Conservation (phyloP, 2,797 vertebrate species). For the Sebastolobus altivelis region DNA sequence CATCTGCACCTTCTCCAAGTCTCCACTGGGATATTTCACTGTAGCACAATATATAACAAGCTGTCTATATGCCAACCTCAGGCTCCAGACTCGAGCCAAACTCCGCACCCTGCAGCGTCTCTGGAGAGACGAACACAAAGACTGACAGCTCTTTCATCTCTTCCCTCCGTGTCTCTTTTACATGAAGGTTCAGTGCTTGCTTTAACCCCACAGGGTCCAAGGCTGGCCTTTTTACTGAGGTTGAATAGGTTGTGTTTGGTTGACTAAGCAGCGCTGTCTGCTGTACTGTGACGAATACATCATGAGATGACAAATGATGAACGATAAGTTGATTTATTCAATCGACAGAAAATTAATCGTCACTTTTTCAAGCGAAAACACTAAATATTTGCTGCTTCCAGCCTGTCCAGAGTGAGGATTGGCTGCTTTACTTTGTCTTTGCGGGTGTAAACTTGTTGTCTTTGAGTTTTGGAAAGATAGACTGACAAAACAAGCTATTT, state of each 20-base stretch:
- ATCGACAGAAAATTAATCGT: neutral
- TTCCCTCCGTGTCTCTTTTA: constrained; percentile 21
- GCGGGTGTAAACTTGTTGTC: neutral
- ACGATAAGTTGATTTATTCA: neutral
- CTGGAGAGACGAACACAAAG: constrained; percentile 61
- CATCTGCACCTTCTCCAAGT: constrained; percentile 32
- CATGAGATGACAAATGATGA: constrained; percentile 6
- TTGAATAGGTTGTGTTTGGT: constrained; percentile 35
- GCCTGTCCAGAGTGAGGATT: neutral
- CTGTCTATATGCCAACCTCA: constrained; percentile 52
- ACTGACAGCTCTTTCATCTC: constrained; percentile 66
- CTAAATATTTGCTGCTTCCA: neutral
- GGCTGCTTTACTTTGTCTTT: neutral
- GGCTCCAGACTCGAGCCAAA: constrained; percentile 44
- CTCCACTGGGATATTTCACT: constrained; percentile 42
- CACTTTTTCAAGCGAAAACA: neutral
- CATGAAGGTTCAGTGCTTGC: constrained; percentile 40
- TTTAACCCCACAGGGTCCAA: constrained; percentile 47
- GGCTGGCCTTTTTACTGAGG: constrained; percentile 34
- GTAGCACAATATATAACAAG: constrained; percentile 36
- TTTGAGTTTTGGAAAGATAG: neutral
- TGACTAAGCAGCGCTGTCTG: constrained; percentile 32
- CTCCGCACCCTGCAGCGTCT: constrained; percentile 54
- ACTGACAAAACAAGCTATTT: neutral
- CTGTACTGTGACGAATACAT: constrained; percentile 3